Conservation (phyloP, 2,113 vertebrate species). For the Cariama cristata region DNA sequence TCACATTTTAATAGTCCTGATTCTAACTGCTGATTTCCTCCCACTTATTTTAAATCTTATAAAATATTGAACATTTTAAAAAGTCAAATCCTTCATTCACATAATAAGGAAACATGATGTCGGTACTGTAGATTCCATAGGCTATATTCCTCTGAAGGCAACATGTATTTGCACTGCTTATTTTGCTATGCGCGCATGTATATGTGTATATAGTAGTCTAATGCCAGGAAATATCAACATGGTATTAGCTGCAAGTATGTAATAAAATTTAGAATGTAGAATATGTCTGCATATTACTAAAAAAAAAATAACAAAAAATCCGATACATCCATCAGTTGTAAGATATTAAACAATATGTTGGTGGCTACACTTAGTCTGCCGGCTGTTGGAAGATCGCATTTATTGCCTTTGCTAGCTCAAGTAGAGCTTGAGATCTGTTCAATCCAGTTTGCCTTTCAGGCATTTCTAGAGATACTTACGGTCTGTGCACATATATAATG, state of each 20-base stretch:
- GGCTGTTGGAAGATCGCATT: background rate
- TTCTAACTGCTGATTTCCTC: background rate
- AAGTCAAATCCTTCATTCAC: background rate
- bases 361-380: background rate
- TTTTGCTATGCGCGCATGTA: background rate
- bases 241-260: background rate
- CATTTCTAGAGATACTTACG: background rate
- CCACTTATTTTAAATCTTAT: background rate
- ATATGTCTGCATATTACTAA: background rate
- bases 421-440: background rate
- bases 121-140: background rate
- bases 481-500: background rate
- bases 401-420: constrained; percentile 30
- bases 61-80: background rate
- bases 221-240: background rate
- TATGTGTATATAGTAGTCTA: background rate
- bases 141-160: background rate
- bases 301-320: background rate
- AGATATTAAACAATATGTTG: background rate
- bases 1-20: background rate
- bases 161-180: background rate
- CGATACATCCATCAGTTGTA: background rate
- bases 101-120: background rate
- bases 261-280: background rate
- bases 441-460: constrained; percentile 10